These are phyloP conservation scores for Sanderia malayensis DNA, from an alignment of 30 jellyfish, hydroid and myxozoan species.

Conservation along the genomic window DNA sequence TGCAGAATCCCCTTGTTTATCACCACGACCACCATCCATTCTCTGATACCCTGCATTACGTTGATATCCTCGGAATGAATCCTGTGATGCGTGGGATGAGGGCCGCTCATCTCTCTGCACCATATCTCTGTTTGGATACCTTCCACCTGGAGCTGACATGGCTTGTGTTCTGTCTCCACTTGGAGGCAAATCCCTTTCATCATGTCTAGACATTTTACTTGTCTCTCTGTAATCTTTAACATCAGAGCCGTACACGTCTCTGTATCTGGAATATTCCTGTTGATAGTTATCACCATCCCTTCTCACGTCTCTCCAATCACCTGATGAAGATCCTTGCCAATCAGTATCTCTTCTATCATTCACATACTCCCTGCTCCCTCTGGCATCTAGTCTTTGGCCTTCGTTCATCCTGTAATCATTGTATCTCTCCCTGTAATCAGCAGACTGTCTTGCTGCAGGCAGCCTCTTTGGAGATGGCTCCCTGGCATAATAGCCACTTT, in stretches of 20 bases:
- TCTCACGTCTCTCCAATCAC: background rate
- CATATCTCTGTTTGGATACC: slow-evolving; percentile 6
- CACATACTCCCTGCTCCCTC: background rate
- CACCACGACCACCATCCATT: background rate
- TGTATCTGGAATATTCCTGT: background rate
- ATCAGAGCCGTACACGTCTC: background rate
- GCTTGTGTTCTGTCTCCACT: slow-evolving; percentile 11
- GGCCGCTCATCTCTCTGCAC: background rate
- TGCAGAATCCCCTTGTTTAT: background rate
- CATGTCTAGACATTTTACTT: background rate
- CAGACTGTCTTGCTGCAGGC: background rate
- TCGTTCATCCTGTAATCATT: background rate
- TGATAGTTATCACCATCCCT: background rate
- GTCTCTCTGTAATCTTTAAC: background rate
- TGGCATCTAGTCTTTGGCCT: background rate
- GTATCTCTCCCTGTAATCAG: background rate
- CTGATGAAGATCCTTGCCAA: background rate
- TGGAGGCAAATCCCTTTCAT: slow-evolving; percentile 26
- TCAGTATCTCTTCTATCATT: background rate
- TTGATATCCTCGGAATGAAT: background rate
- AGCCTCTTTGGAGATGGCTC: background rate
- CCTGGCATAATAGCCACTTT: background rate
- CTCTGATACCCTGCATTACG: background rate
- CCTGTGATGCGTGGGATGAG: background rate
- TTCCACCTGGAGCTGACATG: slow-evolving; percentile 8